These are phyloP conservation scores for Dipodomys stephensi DNA, from an alignment of 2,113 vertebrate species.

Conservation along the genomic window DNA sequence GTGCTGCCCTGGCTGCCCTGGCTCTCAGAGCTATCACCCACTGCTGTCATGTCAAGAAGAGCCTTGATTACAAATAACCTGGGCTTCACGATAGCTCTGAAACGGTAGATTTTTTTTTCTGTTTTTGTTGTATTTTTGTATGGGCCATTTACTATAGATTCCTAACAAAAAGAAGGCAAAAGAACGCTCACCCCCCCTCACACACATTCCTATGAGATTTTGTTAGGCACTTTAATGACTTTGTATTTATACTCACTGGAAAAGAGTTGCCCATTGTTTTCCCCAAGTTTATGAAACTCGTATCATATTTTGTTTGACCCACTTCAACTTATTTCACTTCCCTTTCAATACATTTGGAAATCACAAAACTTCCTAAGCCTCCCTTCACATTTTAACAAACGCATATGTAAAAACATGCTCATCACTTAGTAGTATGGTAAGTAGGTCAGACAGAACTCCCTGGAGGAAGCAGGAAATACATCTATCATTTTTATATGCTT, in stretches of 20 bases:
- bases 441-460: slow-evolving; percentile 68
- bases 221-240: not conserved
- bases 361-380: slow-evolving; percentile 34
- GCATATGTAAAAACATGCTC: not conserved
- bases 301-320: slow-evolving; percentile 36
- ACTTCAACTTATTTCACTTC: slow-evolving; percentile 45
- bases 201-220: not conserved
- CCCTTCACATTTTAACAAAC: slow-evolving; percentile 11
- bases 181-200: no score
- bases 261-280: not conserved
- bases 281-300: not conserved
- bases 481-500: slow-evolving; percentile 65
- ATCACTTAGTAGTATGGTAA: slow-evolving; percentile 40
- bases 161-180: not conserved
- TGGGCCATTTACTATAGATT: not conserved
- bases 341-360: slow-evolving; percentile 44
- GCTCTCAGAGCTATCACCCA: not conserved
- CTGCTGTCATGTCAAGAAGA: slow-evolving; percentile 58
- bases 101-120: not conserved
- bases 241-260: not conserved
- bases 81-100: slow-evolving; percentile 13
- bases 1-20: not conserved
- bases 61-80: slow-evolving; percentile 68
- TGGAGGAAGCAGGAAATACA: slow-evolving; percentile 45
- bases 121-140: slow-evolving; percentile 5